phyloP scores from a whole-genome alignment of 2,888 invertebrate species.

The Beris morrisii region DNA sequence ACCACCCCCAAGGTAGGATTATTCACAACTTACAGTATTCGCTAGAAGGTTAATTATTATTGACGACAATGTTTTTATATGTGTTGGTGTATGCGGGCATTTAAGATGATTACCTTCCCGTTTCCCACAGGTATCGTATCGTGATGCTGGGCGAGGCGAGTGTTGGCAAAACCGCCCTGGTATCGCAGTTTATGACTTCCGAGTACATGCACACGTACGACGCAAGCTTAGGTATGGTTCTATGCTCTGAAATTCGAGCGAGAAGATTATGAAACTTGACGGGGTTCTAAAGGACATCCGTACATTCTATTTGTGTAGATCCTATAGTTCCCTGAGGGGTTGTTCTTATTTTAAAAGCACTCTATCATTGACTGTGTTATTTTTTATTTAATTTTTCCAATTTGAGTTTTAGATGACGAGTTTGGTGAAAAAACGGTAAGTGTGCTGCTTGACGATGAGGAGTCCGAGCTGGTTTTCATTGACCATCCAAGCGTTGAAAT shows the following conservation, averaged over 20 bases:
- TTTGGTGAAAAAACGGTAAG: slow-evolving; percentile 89
- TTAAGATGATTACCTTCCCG: not conserved
- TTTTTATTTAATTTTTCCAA: slow-evolving; percentile 51
- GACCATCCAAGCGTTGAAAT: slow-evolving; percentile 88
- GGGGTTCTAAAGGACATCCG: too few species aligned
- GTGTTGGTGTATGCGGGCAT: not conserved
- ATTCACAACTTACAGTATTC: slow-evolving; percentile 7
- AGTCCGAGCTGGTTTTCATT: slow-evolving; percentile 87
- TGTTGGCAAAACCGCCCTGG: slow-evolving; percentile 88
- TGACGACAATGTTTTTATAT: not conserved
- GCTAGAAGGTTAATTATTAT: not conserved
- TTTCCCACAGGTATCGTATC: slow-evolving; percentile 68
- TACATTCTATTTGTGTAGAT: too few species aligned
- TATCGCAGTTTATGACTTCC: slow-evolving; percentile 92
- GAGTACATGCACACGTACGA: slow-evolving; percentile 96
- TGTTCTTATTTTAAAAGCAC: too few species aligned
- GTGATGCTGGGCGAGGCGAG: slow-evolving; percentile 82
- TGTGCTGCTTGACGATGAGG: slow-evolving; percentile 85
- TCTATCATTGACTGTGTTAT: slow-evolving; percentile 7
- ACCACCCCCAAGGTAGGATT: slow-evolving; percentile 51
- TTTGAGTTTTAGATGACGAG: slow-evolving; percentile 79
- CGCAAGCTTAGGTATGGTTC: slow-evolving; percentile 75
- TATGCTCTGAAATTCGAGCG: not conserved
- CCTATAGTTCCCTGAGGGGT: too few species aligned
- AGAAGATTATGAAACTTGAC: too few species aligned